phyloP scores from a whole-genome alignment of 2,797 vertebrate species.

The Sebastes itinus region DNA sequence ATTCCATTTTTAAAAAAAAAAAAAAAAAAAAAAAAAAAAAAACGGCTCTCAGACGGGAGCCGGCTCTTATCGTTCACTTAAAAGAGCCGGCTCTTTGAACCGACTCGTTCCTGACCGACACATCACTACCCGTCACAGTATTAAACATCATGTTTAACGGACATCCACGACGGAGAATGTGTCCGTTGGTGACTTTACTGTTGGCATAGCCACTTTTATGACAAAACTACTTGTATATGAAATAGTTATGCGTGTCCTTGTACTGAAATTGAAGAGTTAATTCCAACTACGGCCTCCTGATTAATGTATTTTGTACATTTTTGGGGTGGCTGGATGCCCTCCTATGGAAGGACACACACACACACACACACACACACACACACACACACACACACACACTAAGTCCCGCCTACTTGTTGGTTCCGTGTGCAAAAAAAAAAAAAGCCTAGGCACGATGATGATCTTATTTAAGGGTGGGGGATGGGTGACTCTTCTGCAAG shows the following conservation, averaged over 20 bases:
- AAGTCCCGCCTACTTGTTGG: constrained; percentile 78
- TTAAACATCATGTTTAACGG: background rate
- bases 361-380: constrained; percentile 49
- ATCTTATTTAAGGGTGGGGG: constrained; percentile 74
- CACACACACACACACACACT: constrained; percentile 49
- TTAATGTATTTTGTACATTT: constrained; percentile 36
- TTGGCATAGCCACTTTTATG: rapidly evolving
- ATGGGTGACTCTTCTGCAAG: constrained; percentile 73
- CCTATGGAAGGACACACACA: constrained; percentile 63
- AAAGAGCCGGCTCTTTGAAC: too few species aligned
- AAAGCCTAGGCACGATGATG: constrained; percentile 42
- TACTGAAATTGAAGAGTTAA: background rate
- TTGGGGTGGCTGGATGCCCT: constrained; percentile 35
- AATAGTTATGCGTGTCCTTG: background rate
- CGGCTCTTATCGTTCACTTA: too few species aligned
- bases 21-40: too few species aligned
- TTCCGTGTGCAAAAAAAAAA: constrained; percentile 76
- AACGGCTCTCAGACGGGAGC: too few species aligned
- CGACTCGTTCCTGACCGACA: too few species aligned
- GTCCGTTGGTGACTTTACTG: background rate
- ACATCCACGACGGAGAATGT: rapidly evolving
- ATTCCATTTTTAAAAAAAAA: too few species aligned
- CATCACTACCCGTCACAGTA: background rate
- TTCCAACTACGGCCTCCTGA: background rate
- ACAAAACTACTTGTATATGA: rapidly evolving